phyloP scores from a whole-genome alignment of 2,888 invertebrate genomes.

The Euproctis similis region DNA sequence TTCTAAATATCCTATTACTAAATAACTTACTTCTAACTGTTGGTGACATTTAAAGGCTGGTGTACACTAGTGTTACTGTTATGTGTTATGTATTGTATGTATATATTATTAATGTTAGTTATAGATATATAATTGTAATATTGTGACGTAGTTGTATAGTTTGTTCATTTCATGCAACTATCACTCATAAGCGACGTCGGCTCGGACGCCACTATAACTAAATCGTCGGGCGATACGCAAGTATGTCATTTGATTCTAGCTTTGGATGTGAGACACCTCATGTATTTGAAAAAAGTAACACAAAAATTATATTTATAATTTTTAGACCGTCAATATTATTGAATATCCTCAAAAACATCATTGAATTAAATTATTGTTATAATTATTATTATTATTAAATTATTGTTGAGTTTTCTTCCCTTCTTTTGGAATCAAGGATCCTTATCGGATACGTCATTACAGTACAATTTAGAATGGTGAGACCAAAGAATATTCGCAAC shows the following conservation, averaged over 20 bases:
- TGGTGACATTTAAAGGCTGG: not conserved
- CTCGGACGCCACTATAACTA: conserved; percentile 67
- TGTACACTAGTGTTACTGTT: conserved; percentile 3
- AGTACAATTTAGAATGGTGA: no score
- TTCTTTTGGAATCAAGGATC: no score
- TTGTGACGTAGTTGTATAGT: conserved; percentile 69
- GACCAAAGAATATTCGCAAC: no score
- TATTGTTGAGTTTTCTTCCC: no score
- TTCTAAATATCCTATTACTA: not conserved
- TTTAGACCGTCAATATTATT: no score
- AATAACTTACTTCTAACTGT: conserved; percentile 4
- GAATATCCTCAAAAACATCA: no score
- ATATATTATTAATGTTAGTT: no score
- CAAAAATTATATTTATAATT: no score
- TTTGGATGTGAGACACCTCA: conserved; percentile 14
- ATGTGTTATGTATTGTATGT: conserved; percentile 9
- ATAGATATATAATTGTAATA: conserved; percentile 10
- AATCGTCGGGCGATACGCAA: conserved; percentile 70
- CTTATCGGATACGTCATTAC: no score
- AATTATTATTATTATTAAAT: no score
- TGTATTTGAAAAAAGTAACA: no score
- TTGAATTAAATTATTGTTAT: no score
- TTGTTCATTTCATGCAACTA: conserved; percentile 76
- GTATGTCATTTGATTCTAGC: conserved; percentile 47
- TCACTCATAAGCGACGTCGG: conserved; percentile 72